Evolutionary conservation across 2,888 invertebrate species (phyloP).

Genomic region (Drosophila picticornis): DNA sequence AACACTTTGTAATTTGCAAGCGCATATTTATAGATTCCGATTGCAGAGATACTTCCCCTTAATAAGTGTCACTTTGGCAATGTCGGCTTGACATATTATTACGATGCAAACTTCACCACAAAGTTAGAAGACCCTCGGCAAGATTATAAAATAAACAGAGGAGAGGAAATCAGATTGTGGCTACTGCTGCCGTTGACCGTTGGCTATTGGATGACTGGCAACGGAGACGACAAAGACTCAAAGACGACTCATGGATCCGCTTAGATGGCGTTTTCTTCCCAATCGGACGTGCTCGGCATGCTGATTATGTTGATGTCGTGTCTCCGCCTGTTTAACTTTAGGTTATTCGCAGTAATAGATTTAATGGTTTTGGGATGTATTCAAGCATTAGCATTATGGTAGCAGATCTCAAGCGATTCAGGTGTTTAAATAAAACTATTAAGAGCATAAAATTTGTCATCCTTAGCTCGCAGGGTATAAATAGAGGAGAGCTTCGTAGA

Average conservation of each 20-base stretch:
- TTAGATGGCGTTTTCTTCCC: conserved; percentile 36
- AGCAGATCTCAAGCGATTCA: conserved; percentile 66
- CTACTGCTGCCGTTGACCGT: conserved; percentile 30
- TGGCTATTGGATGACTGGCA: conserved; percentile 9
- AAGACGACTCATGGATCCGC: conserved; percentile 48
- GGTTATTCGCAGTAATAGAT: conserved; percentile 60
- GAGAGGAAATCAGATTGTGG: conserved; percentile 27
- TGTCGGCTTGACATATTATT: neutral
- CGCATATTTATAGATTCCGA: neutral
- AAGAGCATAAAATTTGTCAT: conserved; percentile 66
- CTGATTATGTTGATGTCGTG: conserved; percentile 23
- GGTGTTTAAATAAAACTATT: conserved; percentile 61
- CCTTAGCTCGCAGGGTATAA: conserved; percentile 59
- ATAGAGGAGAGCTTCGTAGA: conserved; percentile 54
- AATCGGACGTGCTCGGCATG: conserved; percentile 66
- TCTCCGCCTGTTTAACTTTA: conserved; percentile 37
- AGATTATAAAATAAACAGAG: neutral
- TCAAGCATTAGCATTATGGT: conserved; percentile 54
- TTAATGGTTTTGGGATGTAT: conserved; percentile 44
- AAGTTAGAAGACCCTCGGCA: neutral
- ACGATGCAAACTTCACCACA: neutral
- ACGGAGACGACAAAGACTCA: conserved; percentile 1
- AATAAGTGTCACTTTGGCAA: neutral
- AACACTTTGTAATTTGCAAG: neutral
- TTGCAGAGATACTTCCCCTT: neutral